These are phyloP conservation scores for Tetheella fluctuosa DNA, from an alignment of 2,888 invertebrate genomes.

Conservation along the genomic window DNA sequence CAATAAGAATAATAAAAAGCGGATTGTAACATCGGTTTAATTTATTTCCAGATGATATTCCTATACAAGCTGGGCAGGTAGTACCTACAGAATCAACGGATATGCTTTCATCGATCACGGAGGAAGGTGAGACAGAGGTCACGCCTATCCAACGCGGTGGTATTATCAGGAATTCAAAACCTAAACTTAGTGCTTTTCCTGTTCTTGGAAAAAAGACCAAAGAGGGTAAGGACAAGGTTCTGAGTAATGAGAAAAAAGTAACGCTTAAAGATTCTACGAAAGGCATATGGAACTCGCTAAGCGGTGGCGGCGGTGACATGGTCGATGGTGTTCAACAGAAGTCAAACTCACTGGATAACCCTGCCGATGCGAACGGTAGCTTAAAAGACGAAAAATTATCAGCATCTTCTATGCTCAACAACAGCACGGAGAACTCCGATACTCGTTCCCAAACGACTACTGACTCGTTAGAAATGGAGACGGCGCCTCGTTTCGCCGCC, in stretches of 20 bases:
- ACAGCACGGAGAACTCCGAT: conserved; percentile 75
- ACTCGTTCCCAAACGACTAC: conserved; percentile 78
- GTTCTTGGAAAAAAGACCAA: conserved; percentile 87
- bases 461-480: conserved; percentile 79
- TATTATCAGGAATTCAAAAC: conserved; percentile 82
- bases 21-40: conserved; percentile 3
- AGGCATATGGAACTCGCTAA: conserved; percentile 75
- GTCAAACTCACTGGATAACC: conserved; percentile 56
- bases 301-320: conserved; percentile 78
- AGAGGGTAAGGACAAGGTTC: conserved; percentile 77
- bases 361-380: conserved; percentile 69
- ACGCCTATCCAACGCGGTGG: conserved; percentile 81
- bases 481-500: conserved; percentile 78
- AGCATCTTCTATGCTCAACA: conserved; percentile 64
- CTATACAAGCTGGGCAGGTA: conserved; percentile 90
- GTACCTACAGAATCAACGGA: conserved; percentile 83
- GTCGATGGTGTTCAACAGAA: conserved; percentile 77
- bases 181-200: conserved; percentile 85
- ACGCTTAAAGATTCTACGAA: conserved; percentile 76
- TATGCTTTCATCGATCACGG: conserved; percentile 87
- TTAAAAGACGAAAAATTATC: conserved; percentile 79
- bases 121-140: conserved; percentile 85
- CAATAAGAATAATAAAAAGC: neutral
- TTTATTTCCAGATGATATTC: conserved; percentile 91
- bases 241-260: conserved; percentile 71